phyloP scores from a whole-genome alignment of 2,888 invertebrate genomes.

The Dasysyrphus tricinctus region DNA sequence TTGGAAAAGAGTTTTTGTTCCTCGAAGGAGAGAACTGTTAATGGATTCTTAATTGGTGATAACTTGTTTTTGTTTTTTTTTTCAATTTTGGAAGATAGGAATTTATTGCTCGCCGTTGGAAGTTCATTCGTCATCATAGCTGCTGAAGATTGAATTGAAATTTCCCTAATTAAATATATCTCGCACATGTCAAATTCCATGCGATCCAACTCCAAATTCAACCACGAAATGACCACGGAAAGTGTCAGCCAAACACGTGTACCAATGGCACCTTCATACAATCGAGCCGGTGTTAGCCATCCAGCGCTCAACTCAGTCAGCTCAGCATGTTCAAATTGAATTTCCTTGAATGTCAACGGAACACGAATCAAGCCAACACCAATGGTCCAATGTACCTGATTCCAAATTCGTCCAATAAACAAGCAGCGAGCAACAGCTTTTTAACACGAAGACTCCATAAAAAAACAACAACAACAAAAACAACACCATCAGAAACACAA shows the following conservation, averaged over 20 bases:
- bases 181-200: conserved; percentile 47
- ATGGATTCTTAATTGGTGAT: conserved; percentile 42
- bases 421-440: conserved; percentile 69
- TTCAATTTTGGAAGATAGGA: neutral
- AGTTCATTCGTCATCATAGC: neutral
- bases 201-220: conserved; percentile 51
- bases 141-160: neutral
- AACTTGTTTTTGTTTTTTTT: conserved; percentile 8
- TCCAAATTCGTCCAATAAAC: conserved; percentile 74
- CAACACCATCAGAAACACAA: conserved; percentile 4
- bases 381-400: conserved; percentile 54
- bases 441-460: conserved; percentile 71
- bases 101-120: neutral
- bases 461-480: conserved; percentile 18
- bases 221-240: conserved; percentile 64
- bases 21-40: conserved; percentile 30
- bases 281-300: neutral
- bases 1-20: neutral
- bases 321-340: conserved; percentile 42
- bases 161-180: conserved; percentile 63
- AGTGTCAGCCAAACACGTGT: conserved; percentile 73
- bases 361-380: conserved; percentile 72
- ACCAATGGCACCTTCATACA: conserved; percentile 69
- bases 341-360: conserved; percentile 69
- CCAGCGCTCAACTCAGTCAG: neutral